phyloP scores from a whole-genome alignment of 2,797 vertebrate genomes.

The Helarctos malayanus region DNA sequence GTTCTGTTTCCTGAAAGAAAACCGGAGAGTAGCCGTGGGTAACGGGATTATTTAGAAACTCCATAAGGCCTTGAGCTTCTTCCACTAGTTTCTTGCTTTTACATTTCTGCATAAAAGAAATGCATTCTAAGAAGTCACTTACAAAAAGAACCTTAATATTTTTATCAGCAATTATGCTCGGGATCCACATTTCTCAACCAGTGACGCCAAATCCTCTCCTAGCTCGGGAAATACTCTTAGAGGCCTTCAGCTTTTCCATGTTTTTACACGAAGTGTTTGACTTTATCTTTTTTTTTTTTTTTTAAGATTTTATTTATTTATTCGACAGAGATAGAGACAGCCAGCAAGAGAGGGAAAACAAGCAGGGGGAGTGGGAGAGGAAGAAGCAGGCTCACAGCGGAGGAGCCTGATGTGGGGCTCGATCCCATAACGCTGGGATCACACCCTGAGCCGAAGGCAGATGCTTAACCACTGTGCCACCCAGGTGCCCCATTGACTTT shows the following conservation, averaged over 20 bases:
- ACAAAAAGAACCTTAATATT: not conserved
- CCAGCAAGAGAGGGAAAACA: too few relatives aligned
- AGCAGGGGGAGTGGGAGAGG: too few relatives aligned
- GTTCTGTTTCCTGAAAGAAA: constrained; percentile 16
- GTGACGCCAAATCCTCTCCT: not conserved
- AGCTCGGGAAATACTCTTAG: not conserved
- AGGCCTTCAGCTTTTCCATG: not conserved
- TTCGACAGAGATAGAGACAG: too few relatives aligned
- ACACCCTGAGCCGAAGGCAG: too few relatives aligned
- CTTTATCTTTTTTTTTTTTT: not conserved
- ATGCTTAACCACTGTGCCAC: too few relatives aligned
- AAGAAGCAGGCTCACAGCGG: too few relatives aligned
- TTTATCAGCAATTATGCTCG: not conserved
- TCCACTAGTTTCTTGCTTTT: not conserved
- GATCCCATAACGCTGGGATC: too few relatives aligned
- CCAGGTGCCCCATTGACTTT: not conserved
- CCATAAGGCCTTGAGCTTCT: not conserved
- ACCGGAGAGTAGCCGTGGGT: not conserved
- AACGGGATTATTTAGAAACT: not conserved
- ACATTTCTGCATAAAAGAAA: not conserved
- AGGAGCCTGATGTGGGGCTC: too few relatives aligned
- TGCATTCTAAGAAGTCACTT: not conserved
- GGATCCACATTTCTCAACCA: not conserved
- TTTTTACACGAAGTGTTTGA: not conserved
- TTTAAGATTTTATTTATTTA: too few relatives aligned